Conservation (phyloP, 2,888 invertebrate species). For the Venusia cambrica region DNA sequence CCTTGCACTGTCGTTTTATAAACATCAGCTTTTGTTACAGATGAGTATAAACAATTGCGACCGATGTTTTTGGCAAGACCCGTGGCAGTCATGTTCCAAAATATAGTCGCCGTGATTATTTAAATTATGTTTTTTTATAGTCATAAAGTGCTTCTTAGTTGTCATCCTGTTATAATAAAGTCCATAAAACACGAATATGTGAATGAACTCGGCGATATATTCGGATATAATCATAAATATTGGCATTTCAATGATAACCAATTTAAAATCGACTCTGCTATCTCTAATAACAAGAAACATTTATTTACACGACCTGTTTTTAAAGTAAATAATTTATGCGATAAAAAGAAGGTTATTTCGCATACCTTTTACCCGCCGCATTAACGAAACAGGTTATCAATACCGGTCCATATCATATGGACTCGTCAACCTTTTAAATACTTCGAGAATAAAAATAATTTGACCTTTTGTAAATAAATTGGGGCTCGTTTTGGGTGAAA, state of each 20-base stretch:
- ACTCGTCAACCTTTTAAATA: conserved; percentile 59
- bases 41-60: neutral
- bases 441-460: conserved; percentile 56
- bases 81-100: too few species aligned
- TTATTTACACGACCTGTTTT: conserved; percentile 28
- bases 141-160: too few species aligned
- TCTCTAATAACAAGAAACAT: conserved; percentile 24
- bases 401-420: conserved; percentile 54
- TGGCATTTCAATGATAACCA: conserved; percentile 23
- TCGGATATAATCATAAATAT: conserved; percentile 16
- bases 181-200: conserved; percentile 13
- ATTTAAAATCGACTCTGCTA: conserved; percentile 24
- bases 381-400: conserved; percentile 54
- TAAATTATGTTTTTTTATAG: too few species aligned
- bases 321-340: conserved; percentile 31
- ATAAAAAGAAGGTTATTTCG: conserved; percentile 52
- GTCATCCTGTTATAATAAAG: too few species aligned
- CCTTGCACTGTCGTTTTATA: conserved; percentile 21
- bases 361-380: conserved; percentile 48
- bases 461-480: conserved; percentile 55
- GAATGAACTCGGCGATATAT: conserved; percentile 26
- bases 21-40: neutral
- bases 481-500: conserved; percentile 46
- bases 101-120: too few species aligned
- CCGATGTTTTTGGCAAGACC: too few species aligned